Base-by-base conservation (phyloP, 1,140 invertebrate species). In the Pseudomyrmex flavicornis region DNA sequence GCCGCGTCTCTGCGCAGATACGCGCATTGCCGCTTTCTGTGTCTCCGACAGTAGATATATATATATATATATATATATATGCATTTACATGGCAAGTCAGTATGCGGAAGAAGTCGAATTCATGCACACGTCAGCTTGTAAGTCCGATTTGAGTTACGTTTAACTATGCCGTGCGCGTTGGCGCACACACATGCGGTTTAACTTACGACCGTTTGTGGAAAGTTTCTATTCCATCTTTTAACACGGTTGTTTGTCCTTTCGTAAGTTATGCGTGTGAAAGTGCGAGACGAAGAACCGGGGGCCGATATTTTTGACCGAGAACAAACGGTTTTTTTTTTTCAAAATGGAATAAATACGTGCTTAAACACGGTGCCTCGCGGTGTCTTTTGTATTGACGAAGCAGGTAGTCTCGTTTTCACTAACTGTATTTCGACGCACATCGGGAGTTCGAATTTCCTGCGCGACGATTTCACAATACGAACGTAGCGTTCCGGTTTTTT, bases 51-150 rank as follows among this genome's bases (percentile, higher is more conserved):
- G 54, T 80, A 35, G 5, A 5, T 35, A 35, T 7, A 35, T 35
- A 7, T 17, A 17, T 0, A 35, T 35, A 7, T 17, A 17, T 0
- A 35, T 35, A 26, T 46, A 9, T 35, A 13, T 68, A 77, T 77
- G 52, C 66, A 20, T 70, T 80, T 80, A 80, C 26, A 44, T 59
- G 20, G 66, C 66, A 50, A 72, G 66, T 61, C 66, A 85, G 86
- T 65, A 73, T 75, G 65, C 86, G 82, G 61, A 84, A 70, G 85
- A 84, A 76, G 75, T 87, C 86, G 82, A 88, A 80, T 87, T 77
- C 85, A 83, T 84, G 83, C 56, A 35, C 82, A 54, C 75, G 86
- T 87, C 86, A 83, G 86, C 80, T 65, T 82, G 75, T 76, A 82
- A 82, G 70, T 13, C 70, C 17, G 79, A 82, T 82, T 63, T 82